Evolutionary conservation across 64 coral and sea anemone species (phyloP).

Genomic region (Platygyra sinensis): DNA sequence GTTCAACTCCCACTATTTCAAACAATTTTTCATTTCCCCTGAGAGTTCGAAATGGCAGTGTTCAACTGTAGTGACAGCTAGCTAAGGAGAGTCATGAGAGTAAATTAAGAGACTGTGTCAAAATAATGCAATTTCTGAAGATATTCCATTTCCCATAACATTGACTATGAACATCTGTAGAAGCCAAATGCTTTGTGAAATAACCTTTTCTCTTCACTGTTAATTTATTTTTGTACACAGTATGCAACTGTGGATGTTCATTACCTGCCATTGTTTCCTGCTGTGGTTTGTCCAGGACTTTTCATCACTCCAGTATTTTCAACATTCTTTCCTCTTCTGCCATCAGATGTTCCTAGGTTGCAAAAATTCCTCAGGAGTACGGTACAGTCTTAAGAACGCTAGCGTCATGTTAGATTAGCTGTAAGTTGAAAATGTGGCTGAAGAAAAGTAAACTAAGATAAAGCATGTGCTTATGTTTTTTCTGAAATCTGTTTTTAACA

Average conservation of each 20-base stretch:
- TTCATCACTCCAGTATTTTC: constrained; percentile 84
- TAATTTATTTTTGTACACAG: constrained; percentile 33
- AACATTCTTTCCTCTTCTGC: constrained; percentile 81
- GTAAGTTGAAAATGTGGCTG: not conserved
- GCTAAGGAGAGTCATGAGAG: too few relatives aligned
- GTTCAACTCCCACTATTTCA: too few relatives aligned
- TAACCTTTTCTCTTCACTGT: not conserved
- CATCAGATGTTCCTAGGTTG: constrained; percentile 79
- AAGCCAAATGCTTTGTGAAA: not conserved
- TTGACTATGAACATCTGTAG: too few relatives aligned
- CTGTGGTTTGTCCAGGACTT: constrained; percentile 79
- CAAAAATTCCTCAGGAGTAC: constrained; percentile 66
- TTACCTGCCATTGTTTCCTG: constrained; percentile 76
- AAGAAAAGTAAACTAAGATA: not conserved
- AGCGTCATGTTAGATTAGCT: not conserved
- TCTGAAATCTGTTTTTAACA: not conserved
- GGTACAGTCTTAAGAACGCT: constrained; percentile 16
- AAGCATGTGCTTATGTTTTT: not conserved
- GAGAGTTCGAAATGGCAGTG: too few relatives aligned
- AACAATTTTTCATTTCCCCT: too few relatives aligned
- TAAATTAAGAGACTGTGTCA: too few relatives aligned
- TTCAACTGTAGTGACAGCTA: too few relatives aligned
- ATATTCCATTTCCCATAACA: too few relatives aligned
- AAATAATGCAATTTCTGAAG: too few relatives aligned
- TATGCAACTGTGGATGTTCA: constrained; percentile 89